Base-by-base conservation (phyloP, 2,888 invertebrate species). In the Diploptera punctata region DNA sequence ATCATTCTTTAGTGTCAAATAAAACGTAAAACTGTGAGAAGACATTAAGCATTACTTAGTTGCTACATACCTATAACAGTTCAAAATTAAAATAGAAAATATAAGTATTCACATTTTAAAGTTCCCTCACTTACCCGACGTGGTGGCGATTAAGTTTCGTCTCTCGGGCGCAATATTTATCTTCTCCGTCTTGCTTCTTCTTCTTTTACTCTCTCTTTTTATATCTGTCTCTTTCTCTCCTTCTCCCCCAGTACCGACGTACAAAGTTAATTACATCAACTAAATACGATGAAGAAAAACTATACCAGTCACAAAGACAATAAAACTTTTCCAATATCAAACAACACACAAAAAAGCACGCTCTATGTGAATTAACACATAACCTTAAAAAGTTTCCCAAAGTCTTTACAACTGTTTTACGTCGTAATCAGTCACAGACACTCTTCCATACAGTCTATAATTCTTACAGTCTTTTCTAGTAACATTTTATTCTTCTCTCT, bases 101-200 rank as follows among this genome's bases (percentile, higher is more conserved):
- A n/a, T n/a, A n/a, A n/a, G n/a, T n/a, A n/a, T n/a, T n/a, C n/a
- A n/a, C n/a, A n/a, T n/a, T n/a, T n/a, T 29, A n/a, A 57, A 57
- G 24, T 57, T 57, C 57, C 57, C 57, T n/a, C 57, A 65, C 65
- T 65, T 47, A 65, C 65, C 65, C 65, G 65, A 65, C 65, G 65
- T 65, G 65, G 65, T 65, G 47, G 65, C 18, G 47, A 26, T 26
- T 16, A 47, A 26, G 47, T 26, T 65, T 47, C 47, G 47, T 31
- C 57, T 24, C 31, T 16, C 24, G 3, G 3, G 57, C 13, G 57
- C 57, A 57, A 57, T 26, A 29, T 29, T 31, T 57, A 57, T 57
- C 57, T 57, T 29, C 57, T 29, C 31, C 57, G 31, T 57, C 31
- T 31, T 16, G 7, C 4, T 1, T 4, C 29, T 29, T 24, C n/a